Evolutionary conservation across 1,140 invertebrate species (phyloP).

Genomic region (Aphaenogaster rudis): DNA sequence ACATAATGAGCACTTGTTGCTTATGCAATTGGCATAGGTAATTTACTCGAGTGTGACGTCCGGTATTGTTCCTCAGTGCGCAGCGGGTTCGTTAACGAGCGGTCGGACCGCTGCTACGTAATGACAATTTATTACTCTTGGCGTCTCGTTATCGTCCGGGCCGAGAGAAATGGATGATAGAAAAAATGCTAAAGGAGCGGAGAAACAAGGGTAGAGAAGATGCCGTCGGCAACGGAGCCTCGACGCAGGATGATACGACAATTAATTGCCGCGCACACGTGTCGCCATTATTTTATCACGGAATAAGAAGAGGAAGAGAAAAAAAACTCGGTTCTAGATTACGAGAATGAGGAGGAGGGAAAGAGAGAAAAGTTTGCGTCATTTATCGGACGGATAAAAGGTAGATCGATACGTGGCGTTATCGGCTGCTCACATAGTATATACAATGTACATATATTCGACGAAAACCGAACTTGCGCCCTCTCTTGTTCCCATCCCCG

Average conservation of each 20-base stretch:
- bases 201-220: background rate
- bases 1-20: slow-evolving; percentile 72
- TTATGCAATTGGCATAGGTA: slow-evolving; percentile 60
- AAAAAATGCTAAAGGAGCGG: slow-evolving; percentile 26
- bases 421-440: slow-evolving; percentile 23
- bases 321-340: background rate
- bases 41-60: slow-evolving; percentile 59
- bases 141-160: slow-evolving; percentile 37
- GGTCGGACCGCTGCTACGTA: background rate
- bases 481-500: slow-evolving; percentile 14
- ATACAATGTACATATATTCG: slow-evolving; percentile 42
- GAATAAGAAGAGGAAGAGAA: slow-evolving; percentile 4
- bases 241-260: slow-evolving; percentile 20
- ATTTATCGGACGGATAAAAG: slow-evolving; percentile 58
- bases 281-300: slow-evolving; percentile 15
- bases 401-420: slow-evolving; percentile 44
- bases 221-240: background rate
- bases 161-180: slow-evolving; percentile 11
- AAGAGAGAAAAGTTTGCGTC: background rate
- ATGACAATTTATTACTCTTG: slow-evolving; percentile 56
- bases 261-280: slow-evolving; percentile 58
- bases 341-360: background rate
- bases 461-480: slow-evolving; percentile 28
- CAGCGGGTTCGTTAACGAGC: slow-evolving; percentile 64
- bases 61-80: slow-evolving; percentile 39